Conservation (phyloP, 2,888 invertebrate genomes). For the Lordiphosa fenestrarum region DNA sequence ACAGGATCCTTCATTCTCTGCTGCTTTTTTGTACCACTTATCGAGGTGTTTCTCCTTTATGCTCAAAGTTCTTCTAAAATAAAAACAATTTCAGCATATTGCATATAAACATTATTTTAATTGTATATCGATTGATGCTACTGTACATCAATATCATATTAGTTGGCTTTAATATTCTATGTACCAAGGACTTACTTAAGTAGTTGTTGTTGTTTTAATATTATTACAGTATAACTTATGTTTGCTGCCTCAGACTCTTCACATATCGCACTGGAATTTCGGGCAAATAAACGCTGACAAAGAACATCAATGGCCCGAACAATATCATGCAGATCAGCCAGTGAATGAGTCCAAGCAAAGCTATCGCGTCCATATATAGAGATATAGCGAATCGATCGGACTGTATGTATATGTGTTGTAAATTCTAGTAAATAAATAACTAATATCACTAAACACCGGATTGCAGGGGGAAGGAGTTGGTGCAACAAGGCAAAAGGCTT, state of each 20-base stretch:
- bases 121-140: conserved; percentile 24
- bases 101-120: conserved; percentile 13
- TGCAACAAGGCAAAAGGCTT: conserved; percentile 44
- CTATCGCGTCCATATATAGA: conserved; percentile 71
- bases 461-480: conserved; percentile 35
- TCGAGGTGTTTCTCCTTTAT: too few relatives aligned
- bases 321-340: conserved; percentile 85
- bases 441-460: conserved; percentile 73
- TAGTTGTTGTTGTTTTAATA: conserved; percentile 19
- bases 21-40: too few relatives aligned
- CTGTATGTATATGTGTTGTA: conserved; percentile 23
- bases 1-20: too few relatives aligned
- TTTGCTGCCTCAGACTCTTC: conserved; percentile 80
- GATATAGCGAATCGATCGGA: conserved; percentile 46
- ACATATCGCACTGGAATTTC: conserved; percentile 86
- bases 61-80: too few relatives aligned
- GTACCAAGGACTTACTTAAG: conserved; percentile 33
- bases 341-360: conserved; percentile 79
- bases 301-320: conserved; percentile 86
- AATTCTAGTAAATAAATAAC: conserved; percentile 47
- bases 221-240: conserved; percentile 35
- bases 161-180: conserved; percentile 35
- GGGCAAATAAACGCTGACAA: conserved; percentile 83
- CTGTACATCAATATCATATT: conserved; percentile 32
- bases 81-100: conserved; percentile 9